A percentile compares a stretch with the other conserved stretches of the same genome.
phyloP scores from a whole-genome alignment of 2,113 vertebrate genomes.

The Bubo bubo region DNA sequence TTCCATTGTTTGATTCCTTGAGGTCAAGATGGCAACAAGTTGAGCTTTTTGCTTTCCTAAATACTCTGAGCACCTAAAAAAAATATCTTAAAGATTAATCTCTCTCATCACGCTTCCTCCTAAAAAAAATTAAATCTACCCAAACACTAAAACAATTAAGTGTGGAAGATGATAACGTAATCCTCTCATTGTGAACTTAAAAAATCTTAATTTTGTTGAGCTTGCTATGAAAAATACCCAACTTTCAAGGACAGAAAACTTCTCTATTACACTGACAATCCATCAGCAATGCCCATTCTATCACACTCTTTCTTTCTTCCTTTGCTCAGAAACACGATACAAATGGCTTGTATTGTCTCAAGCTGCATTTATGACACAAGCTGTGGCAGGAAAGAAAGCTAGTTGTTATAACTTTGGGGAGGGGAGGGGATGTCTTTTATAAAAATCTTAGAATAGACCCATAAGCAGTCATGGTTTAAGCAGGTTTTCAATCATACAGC shows the following conservation, averaged over 20 bases:
- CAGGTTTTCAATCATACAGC: not conserved
- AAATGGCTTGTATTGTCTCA: not conserved
- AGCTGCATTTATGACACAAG: not conserved
- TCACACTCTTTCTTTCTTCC: not conserved
- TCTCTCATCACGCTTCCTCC: not conserved
- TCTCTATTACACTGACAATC: not conserved
- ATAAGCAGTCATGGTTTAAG: not conserved
- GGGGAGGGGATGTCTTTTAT: not conserved
- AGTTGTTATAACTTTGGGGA: not conserved
- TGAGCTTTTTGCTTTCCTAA: not conserved
- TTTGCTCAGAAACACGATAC: not conserved
- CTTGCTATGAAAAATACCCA: not conserved
- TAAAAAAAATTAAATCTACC: not conserved
- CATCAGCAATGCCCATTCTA: not conserved
- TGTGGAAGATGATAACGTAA: not conserved
- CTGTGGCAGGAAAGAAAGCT: not conserved
- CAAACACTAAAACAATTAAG: not conserved
- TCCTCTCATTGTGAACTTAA: not conserved
- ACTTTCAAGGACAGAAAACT: not conserved
- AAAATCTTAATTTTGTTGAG: not conserved
- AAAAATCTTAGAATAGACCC: not conserved
- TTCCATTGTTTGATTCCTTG: not conserved
- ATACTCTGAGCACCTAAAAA: not conserved
- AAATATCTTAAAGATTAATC: not conserved
- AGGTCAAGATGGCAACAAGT: not conserved